phyloP scores from a whole-genome alignment of 53 echinoderm and acorn worm species.

The Paelopatides confundens region DNA sequence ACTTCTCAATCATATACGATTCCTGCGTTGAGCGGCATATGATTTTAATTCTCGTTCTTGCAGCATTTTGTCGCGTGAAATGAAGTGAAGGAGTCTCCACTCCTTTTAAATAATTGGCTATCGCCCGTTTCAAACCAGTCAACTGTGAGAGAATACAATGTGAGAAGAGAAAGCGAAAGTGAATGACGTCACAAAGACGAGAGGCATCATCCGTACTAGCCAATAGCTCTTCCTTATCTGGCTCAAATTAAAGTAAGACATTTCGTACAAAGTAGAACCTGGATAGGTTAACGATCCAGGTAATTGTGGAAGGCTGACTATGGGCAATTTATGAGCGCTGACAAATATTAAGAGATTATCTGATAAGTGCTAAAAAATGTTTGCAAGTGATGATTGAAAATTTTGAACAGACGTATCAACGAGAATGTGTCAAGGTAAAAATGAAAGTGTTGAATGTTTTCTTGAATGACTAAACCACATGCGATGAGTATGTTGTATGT shows the following conservation, averaged over 20 bases:
- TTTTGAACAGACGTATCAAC: background rate
- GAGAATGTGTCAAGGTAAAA: no score
- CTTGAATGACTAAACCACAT: no score
- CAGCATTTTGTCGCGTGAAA: constrained; percentile 45
- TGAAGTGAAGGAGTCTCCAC: constrained; percentile 33
- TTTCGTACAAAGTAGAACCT: constrained; percentile 8
- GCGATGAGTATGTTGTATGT: no score
- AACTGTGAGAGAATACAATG: constrained; percentile 17
- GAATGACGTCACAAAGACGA: constrained; percentile 30
- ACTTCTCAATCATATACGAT: background rate
- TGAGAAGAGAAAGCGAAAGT: constrained; percentile 10
- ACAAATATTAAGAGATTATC: constrained; percentile 27
- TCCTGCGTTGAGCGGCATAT: constrained; percentile 31
- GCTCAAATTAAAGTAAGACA: constrained; percentile 23
- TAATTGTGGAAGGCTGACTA: constrained; percentile 30
- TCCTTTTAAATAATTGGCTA: constrained; percentile 49
- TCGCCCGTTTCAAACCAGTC: constrained; percentile 45
- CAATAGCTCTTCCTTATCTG: constrained; percentile 24
- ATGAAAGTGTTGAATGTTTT: no score
- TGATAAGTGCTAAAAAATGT: background rate
- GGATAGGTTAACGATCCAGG: constrained; percentile 24
- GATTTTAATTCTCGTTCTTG: constrained; percentile 45
- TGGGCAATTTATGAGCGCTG: constrained; percentile 18
- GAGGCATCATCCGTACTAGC: constrained; percentile 10
- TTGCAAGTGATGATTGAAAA: constrained; percentile 12